Conservation (phyloP, 2,888 invertebrate genomes). For the Epinotia bilunana region DNA sequence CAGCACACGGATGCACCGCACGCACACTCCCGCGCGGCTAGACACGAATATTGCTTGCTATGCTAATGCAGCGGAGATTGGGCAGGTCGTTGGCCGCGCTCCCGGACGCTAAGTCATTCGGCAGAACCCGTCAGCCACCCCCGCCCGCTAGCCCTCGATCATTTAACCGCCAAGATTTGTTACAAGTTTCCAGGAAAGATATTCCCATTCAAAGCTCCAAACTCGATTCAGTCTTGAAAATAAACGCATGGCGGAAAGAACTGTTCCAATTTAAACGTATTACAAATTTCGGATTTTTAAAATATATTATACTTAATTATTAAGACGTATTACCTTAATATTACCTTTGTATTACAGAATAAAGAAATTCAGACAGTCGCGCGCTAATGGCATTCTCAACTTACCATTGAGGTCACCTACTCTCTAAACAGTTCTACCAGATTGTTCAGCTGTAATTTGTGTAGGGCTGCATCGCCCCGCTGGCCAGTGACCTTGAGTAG, state of each 20-base stretch:
- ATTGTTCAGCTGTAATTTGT: conserved; percentile 56
- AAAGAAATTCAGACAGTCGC: no score
- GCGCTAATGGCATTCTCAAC: background rate
- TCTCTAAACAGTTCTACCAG: conserved; percentile 5
- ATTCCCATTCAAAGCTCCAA: conserved; percentile 46
- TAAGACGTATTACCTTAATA: no score
- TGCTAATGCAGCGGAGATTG: conserved; percentile 85
- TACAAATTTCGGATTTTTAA: background rate
- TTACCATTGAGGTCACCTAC: conserved; percentile 14
- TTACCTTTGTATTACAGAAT: no score
- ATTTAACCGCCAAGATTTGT: conserved; percentile 47
- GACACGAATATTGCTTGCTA: conserved; percentile 83
- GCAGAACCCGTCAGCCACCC: conserved; percentile 79
- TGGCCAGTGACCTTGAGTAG: conserved; percentile 78
- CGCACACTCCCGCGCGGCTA: conserved; percentile 63
- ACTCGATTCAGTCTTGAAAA: background rate
- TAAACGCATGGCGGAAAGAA: background rate
- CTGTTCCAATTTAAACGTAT: background rate
- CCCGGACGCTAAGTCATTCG: conserved; percentile 83
- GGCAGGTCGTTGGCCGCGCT: conserved; percentile 83
- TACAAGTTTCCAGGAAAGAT: conserved; percentile 37
- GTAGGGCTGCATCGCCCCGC: conserved; percentile 62
- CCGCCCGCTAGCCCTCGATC: conserved; percentile 66
- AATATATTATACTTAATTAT: no score
- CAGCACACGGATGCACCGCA: conserved; percentile 54